Conservation (phyloP, 2,888 invertebrate species). For the Andricus curvator region DNA sequence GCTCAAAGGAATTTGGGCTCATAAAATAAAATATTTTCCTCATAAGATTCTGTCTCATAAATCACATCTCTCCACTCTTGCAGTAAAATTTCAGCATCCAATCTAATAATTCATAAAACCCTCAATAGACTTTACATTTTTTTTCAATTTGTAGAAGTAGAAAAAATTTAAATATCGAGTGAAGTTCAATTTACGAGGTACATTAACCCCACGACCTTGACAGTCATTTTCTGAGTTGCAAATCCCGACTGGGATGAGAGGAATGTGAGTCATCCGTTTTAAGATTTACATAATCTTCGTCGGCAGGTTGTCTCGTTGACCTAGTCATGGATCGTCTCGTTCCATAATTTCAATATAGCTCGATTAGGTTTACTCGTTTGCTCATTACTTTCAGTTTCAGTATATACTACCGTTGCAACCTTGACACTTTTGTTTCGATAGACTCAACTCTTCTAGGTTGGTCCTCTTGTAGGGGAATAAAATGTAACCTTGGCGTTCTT, state of each 20-base stretch:
- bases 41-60: no score
- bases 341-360: constrained; percentile 26
- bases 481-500: neutral
- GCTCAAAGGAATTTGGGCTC: no score
- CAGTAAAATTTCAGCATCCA: neutral
- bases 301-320: neutral
- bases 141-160: neutral
- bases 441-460: neutral
- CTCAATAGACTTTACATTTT: neutral
- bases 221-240: constrained; percentile 9
- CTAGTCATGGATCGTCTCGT: constrained; percentile 17
- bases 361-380: neutral
- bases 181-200: neutral
- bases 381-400: neutral
- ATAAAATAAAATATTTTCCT: no score
- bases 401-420: neutral
- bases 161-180: neutral
- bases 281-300: constrained; percentile 30
- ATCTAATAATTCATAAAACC: constrained; percentile 7
- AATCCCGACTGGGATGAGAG: neutral
- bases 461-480: neutral
- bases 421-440: neutral
- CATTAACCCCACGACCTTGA: constrained; percentile 3
- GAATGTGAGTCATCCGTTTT: constrained; percentile 30
- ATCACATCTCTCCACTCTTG: no score